Conservation (phyloP, 30 jellyfish, hydroid and myxozoan genomes). For the Hydractinia symbiolongicarpus region DNA sequence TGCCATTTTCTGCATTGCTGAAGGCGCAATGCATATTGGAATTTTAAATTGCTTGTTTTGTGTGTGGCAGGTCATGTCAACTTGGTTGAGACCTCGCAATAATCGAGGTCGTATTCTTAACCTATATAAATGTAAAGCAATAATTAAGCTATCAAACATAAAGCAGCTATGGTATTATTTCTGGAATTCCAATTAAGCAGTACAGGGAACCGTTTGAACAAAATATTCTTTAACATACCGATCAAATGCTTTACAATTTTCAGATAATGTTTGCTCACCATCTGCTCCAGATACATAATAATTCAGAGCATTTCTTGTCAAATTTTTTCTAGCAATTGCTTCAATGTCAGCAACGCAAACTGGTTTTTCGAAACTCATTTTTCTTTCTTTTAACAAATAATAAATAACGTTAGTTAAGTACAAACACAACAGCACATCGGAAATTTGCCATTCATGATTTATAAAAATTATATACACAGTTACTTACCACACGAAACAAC, state of each 20-base stretch:
- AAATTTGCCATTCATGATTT: too few relatives aligned
- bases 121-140: slow-evolving; percentile 18
- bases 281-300: slow-evolving; percentile 87
- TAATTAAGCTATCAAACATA: not conserved
- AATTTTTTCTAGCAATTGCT: slow-evolving; percentile 38
- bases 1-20: slow-evolving; percentile 92
- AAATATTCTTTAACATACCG: slow-evolving; percentile 26
- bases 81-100: slow-evolving; percentile 34
- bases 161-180: too few relatives aligned
- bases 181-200: too few relatives aligned
- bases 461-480: too few relatives aligned
- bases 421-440: too few relatives aligned
- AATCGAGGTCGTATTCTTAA: slow-evolving; percentile 56
- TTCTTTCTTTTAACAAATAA: too few relatives aligned
- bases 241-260: slow-evolving; percentile 54
- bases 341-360: slow-evolving; percentile 48
- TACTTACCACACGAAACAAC: too few relatives aligned
- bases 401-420: too few relatives aligned
- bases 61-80: slow-evolving; percentile 47
- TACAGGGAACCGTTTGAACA: too few relatives aligned
- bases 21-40: slow-evolving; percentile 86
- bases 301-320: slow-evolving; percentile 48
- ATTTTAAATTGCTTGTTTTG: slow-evolving; percentile 42
- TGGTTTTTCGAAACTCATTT: not conserved
- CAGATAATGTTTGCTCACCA: slow-evolving; percentile 65